Percentiles rank a stretch among this genome's conserved stretches.
Evolutionary conservation across 2,797 vertebrate genomes (phyloP).

Genomic region (Synanceia verrucosa): DNA sequence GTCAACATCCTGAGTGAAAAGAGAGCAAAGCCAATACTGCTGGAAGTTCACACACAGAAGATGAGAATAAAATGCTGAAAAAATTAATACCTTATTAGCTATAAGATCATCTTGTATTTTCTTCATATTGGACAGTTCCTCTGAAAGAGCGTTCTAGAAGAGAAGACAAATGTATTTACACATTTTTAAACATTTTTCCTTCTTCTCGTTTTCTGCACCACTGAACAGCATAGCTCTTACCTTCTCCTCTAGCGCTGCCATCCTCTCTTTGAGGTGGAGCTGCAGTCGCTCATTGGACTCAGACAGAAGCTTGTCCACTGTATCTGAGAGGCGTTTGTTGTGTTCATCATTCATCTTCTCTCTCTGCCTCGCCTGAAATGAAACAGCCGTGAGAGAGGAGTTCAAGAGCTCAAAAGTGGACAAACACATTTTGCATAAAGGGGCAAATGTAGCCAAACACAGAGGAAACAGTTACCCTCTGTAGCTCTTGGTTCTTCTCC

Average conservation of each 20-base stretch:
- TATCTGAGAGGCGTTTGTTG: slow-evolving; percentile 94
- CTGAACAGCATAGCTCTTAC: slow-evolving; percentile 65
- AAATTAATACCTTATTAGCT: slow-evolving; percentile 86
- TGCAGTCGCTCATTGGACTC: slow-evolving; percentile 95
- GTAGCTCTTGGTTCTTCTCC: slow-evolving; percentile 94
- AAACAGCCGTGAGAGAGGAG: slow-evolving; percentile 3
- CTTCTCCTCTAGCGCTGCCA: slow-evolving; percentile 95
- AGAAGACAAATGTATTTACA: slow-evolving; percentile 9
- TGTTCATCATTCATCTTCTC: slow-evolving; percentile 97
- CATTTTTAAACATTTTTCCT: neutral
- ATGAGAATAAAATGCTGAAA: neutral
- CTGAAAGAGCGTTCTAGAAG: slow-evolving; percentile 89
- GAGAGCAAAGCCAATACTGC: too few species aligned
- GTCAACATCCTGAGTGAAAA: neutral
- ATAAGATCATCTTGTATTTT: slow-evolving; percentile 94
- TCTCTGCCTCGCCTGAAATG: slow-evolving; percentile 88
- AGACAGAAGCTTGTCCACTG: slow-evolving; percentile 92
- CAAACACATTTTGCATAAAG: neutral
- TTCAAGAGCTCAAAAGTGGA: neutral
- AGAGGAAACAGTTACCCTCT: slow-evolving; percentile 79
- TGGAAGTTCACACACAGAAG: neutral
- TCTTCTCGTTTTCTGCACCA: neutral
- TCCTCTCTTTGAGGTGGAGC: slow-evolving; percentile 94
- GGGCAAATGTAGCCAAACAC: neutral
- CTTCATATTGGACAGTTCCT: slow-evolving; percentile 95